Evolutionary conservation across 2,888 invertebrate genomes (phyloP), one percentile per base, ranked within the genome.

Genomic region (Trypoxylon attenuatum): DNA sequence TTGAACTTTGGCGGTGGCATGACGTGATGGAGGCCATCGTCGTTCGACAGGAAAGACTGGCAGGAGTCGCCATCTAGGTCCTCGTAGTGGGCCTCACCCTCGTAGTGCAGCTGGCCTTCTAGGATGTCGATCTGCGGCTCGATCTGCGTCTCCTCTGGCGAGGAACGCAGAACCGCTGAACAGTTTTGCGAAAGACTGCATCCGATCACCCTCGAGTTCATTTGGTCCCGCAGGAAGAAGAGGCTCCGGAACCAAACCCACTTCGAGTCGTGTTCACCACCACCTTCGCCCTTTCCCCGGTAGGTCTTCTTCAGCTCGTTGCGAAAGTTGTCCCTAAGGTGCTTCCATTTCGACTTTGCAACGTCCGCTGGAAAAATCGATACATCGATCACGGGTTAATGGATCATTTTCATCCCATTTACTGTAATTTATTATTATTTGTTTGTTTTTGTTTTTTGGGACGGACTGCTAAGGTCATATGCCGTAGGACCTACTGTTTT

Each of bases 161-260:
- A 80, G 8, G 77, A 73, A 4, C 74, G 71, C 25, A 76, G 69
- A 0, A 59, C 60, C 13, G 68, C 74, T 8, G 74, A 69, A 25
- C 81, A 76, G 27, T 78, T 76, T 25, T 80, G 81, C 15, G 77
- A 62, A 45, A 78, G 54, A 13, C 70, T 59, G 23, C 74, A 74
- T 5, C 77, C 78, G 57, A 82, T 81, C 41, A 82, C 82, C 19
- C 82, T 73, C 5, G 82, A 81, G 52, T 81, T 82, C 82, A 81
- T 81, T 64, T 82, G 81, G 56, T 81, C 82, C 21, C 81, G 80
- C 4, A 81, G 74, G 57, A 82, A 82, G 46, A 79, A 79, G 10
- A 81, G 64, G 55, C 79, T 81, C 66, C 77, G 80, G 69, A 81
- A 82, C 81, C 82, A 82, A 22, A 82, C 80, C 82, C 82, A 82